Evolutionary conservation across 1,140 invertebrate species (phyloP), one percentile per base, ranked within the genome.

Genomic region (Cydia fagiglandana): DNA sequence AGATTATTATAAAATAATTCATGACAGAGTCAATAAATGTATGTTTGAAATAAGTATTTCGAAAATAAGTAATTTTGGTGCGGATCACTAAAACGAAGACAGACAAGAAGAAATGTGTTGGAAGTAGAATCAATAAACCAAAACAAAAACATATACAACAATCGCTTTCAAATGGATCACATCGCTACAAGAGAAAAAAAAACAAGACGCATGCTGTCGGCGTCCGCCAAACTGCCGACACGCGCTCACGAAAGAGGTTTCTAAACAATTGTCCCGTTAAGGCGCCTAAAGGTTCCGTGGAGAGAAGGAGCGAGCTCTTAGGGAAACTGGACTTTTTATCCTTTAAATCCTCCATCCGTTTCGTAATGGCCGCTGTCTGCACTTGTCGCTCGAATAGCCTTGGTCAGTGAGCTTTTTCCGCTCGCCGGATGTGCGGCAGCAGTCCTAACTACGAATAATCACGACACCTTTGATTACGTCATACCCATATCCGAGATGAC

Each of bases 291-390:
- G 10, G 20, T 24, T 61, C 56, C 56, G 20, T 24, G 10, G 56
- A 24, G 56, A 61, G 12, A 15, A 47, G 1, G 20, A 61, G 56
- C 6, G 20, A 24, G 56, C 56, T 61, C 9, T 61, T 24, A 61
- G 20, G 56, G 20, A 24, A 61, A 61, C 56, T 61, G 56, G 56
- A 61, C 56, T 20, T 61, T 61, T 61, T 61, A 61, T 61, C 20
- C 20, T n/a, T 61, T 61, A 61, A 61, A 61, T 7, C 56, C 20
- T 24, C 56, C 20, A 24, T 61, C 56, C 20, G 20, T 61, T 61
- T 24, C 56, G 56, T 61, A 61, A 61, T 61, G 20, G 10, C 56
- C 56, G 56, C 20, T 61, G 17, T 61, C 56, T 24, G 56, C 20
- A 24, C 56, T 61, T 61, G 17, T 61, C 20, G 20, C 20, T 24